Evolutionary conservation across 2,888 invertebrate species (phyloP), one percentile per base, ranked within the genome.

Genomic region (Agrotis exclamationis): DNA sequence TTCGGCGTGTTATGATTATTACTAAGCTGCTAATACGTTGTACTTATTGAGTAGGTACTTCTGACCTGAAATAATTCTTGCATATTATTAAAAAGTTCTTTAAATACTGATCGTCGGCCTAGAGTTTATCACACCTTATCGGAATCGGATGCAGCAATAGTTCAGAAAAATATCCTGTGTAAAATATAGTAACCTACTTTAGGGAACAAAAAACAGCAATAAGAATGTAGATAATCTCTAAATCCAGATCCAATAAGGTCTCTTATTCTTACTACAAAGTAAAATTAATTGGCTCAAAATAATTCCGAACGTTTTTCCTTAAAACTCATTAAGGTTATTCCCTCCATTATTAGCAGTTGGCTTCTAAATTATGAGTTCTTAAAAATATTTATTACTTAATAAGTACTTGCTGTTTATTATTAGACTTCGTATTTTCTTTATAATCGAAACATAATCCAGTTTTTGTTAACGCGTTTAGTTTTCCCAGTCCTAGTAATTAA

Each of bases 331-430:
- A 76, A 63, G 48, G 51, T 76, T 80, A 56, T 39, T 59, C 39
- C 45, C 58, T 62, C 75, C 76, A 63, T 80, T 80, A 76, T 77
- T 59, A 76, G 58, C 80, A 77, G 59, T 77, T 48, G 80, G 75
- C 57, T 58, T 62, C 33, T 66, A 50, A 79, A 58, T 79, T 79
- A 78, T 78, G 78, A 65, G 65, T 51, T 58, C 56, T 51, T 33
- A 60, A 72, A 57, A 53, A 63, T 78, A 76, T 79, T 79, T 74
- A 74, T 65, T 47, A 44, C 66, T 65, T 47, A 66, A 50, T 74
- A 53, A 62, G n/a, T 76, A 57, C 14, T 13, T 59, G 24, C 18
- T 44, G 44, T 67, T 76, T 57, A n/a, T 18, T 57, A 50, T 33
- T 24, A 33, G 22, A 33, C 9, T 59, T 64, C 18, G 50, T 51